Base-by-base conservation (phyloP, 2,797 vertebrate genomes). In the Galagoides demidoff region DNA sequence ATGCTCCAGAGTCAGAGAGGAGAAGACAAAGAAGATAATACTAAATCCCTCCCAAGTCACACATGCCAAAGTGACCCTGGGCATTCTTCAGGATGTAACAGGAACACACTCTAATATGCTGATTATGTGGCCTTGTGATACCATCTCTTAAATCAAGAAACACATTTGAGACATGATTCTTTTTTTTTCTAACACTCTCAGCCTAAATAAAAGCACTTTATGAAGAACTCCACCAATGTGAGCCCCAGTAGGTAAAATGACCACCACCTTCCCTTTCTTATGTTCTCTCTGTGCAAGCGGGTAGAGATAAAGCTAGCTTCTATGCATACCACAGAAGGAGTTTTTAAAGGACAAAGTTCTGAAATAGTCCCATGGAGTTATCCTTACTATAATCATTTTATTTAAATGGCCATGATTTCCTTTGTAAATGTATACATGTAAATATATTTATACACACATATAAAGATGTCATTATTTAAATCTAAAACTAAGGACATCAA, bases 401-500 rank as follows among this genome's bases (percentile, higher is more conserved):
- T 63, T 37, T 55, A 85, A 95, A 76, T 57, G 39, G 43, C 64
- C 57, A 83, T 19, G 52, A 95, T 85, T 88, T 82, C 63, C 70
- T 87, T 0, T 16, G 23, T 34, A 82, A 95, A 88, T 31, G 74
- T 34, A 85, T 11, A 81, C 31, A 66, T 87, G 59, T 31, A 66
- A 66, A 43, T 86, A 55, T 92, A 49, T 92, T 70, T 89, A 83
- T 45, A 55, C 14, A 49, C 16, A 49, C 14, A 52, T 52, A 52
- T 52, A 95, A 87, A 82, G 22, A 95, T 14, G 5, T 27, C 74
- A 77, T 23, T 3, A 52, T 74, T 96, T 86, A 96, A 73, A 89
- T 78, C 27, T 76, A 91, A 94, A 94, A 63, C 16, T 8, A 4
- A 39, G 4, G 63, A 90, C 52, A 92, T 37, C 17, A 87, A 45